Evolutionary conservation across 2,888 invertebrate species (phyloP), one percentile per base, ranked within the genome.

Genomic region (Venusia cambrica): DNA sequence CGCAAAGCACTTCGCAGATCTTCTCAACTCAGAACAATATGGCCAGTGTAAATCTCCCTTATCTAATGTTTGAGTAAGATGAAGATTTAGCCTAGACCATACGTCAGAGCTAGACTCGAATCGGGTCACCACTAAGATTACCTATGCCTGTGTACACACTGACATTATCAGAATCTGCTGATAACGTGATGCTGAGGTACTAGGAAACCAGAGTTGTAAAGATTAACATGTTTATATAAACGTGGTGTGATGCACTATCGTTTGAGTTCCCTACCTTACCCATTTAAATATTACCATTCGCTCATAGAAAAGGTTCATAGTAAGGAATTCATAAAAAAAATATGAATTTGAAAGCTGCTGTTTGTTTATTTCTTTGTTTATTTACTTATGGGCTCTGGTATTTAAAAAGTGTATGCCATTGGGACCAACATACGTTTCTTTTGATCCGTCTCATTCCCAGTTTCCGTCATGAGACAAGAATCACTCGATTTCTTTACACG

Each of bases 51-150:
- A 77, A 75, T 73, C 73, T 73, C 59, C 48, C 47, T 73, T 81
- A 80, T 80, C 78, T 62, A 44, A 38, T 79, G 77, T 79, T 77
- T 76, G 63, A 69, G 45, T 49, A 61, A 62, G 59, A 54, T 52
- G 54, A 55, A 57, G 67, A 73, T 68, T 60, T 57, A 71, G 74
- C 68, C 65, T 75, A 78, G 79, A 72, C 68, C 66, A 69, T 71
- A 81, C 78, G 77, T 78, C 77, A 76, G 73, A 72, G 64, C 77
- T 69, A 75, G 72, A 62, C 64, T 47, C 57, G 59, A 79, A 68
- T 62, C 70, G 61, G 79, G 79, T 80, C 78, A 79, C 61, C 66
- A 51, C 66, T 53, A 50, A 79, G 76, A 79, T 81, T 79, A 81
- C n/a, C n/a, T n/a, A n/a, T 65, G 58, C 58, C 38, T 71, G 57